Percentiles rank a stretch among this genome's conserved stretches.
phyloP scores from a whole-genome alignment of 2,797 vertebrate genomes.

The Hipposideros larvatus region DNA sequence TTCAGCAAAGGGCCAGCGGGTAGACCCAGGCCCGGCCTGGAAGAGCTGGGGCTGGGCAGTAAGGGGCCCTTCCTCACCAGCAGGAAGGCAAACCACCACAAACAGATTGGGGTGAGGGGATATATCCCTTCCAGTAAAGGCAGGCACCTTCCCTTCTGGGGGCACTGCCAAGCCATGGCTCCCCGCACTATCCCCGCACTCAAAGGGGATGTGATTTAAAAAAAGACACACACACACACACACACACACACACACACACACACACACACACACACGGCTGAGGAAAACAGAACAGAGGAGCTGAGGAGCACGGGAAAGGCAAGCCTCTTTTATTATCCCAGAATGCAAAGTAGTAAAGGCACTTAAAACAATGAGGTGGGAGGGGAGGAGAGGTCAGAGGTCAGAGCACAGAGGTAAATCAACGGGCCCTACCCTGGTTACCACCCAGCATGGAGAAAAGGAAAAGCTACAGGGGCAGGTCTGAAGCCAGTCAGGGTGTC shows the following conservation, averaged over 20 bases:
- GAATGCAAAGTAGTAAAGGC: constrained; percentile 96
- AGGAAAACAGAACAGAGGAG: constrained; percentile 11
- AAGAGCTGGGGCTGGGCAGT: background rate
- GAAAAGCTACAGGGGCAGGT: constrained; percentile 89
- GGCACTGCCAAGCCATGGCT: background rate
- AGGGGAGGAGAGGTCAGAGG: constrained; percentile 83
- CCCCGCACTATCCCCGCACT: background rate
- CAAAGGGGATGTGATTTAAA: background rate
- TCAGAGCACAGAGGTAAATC: constrained; percentile 85
- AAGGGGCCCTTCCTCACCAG: background rate
- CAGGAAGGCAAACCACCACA: background rate
- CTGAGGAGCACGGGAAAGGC: constrained; percentile 48
- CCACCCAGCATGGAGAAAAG: constrained; percentile 84
- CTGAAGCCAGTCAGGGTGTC: constrained; percentile 91
- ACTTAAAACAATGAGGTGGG: constrained; percentile 94
- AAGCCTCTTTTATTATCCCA: constrained; percentile 88
- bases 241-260: background rate
- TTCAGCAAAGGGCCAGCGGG: background rate
- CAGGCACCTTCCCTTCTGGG: background rate
- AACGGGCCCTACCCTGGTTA: constrained; percentile 74
- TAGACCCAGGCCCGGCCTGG: background rate
- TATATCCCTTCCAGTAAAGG: background rate
- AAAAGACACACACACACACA: background rate
- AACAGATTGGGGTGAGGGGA: background rate
- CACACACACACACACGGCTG: background rate